Evolutionary conservation across 2,888 invertebrate genomes (phyloP).

Genomic region (Machimus atricapillus): DNA sequence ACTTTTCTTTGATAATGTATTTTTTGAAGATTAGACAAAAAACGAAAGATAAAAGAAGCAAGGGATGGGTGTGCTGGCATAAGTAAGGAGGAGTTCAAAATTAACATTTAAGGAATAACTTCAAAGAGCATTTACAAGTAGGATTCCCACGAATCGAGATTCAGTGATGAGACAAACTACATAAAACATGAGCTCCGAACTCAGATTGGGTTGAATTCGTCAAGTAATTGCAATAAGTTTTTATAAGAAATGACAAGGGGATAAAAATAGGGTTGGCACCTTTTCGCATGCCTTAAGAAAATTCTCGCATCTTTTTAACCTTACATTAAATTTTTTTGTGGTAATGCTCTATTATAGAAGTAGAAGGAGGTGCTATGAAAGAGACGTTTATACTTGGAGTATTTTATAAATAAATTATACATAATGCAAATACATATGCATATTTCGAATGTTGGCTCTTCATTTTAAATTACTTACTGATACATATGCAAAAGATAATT

Average conservation of each 20-base stretch:
- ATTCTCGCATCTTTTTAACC: not conserved
- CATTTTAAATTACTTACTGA: no score
- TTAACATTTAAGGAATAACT: not conserved
- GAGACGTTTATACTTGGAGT: no score
- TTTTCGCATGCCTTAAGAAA: not conserved
- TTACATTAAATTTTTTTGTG: not conserved
- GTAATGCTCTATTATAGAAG: no score
- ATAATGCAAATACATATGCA: no score
- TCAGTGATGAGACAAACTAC: not conserved
- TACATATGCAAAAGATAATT: no score
- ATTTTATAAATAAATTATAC: no score
- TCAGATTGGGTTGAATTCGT: not conserved
- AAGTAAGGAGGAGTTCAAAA: not conserved
- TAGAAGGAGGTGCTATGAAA: no score
- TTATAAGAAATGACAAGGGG: not conserved
- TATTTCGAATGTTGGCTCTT: no score
- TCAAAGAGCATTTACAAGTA: not conserved
- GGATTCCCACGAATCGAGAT: not conserved
- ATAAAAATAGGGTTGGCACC: not conserved
- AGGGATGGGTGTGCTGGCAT: not conserved
- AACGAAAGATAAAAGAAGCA: not conserved
- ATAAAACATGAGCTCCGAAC: not conserved
- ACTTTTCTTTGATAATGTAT: not conserved
- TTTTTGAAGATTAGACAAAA: not conserved
- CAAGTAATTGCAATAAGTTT: not conserved